Conservation (phyloP, 2,888 invertebrate species). For the Drepana falcataria region DNA sequence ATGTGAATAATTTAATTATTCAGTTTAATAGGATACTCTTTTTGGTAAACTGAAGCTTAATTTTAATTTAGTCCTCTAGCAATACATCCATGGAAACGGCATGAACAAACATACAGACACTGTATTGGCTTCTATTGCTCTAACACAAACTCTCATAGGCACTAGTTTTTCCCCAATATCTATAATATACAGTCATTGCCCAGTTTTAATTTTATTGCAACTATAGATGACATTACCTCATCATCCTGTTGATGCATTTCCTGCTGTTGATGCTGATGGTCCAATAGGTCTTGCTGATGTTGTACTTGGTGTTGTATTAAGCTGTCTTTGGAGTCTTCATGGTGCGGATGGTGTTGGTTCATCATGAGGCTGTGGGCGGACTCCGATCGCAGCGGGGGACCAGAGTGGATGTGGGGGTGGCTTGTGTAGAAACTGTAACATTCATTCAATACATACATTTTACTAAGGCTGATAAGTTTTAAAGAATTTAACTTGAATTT, state of each 20-base stretch:
- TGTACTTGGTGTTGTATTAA: constrained; percentile 70
- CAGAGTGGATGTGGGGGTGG: constrained; percentile 68
- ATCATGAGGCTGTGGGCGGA: constrained; percentile 66
- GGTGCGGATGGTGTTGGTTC: constrained; percentile 67
- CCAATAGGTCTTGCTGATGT: constrained; percentile 70
- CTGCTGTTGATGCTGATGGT: constrained; percentile 62
- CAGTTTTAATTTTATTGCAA: no score
- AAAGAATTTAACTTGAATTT: no score
- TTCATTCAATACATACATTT: constrained; percentile 1
- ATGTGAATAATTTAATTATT: no score
- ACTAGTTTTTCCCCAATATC: no score
- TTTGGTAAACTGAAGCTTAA: no score
- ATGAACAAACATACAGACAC: no score
- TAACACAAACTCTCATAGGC: no score
- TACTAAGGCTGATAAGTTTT: neutral
- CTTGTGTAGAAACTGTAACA: constrained; percentile 69
- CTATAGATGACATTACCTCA: constrained; percentile 40
- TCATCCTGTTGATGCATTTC: constrained; percentile 72
- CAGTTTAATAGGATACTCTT: no score
- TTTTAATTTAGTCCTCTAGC: no score
- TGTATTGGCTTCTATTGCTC: no score
- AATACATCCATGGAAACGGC: no score
- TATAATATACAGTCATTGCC: no score
- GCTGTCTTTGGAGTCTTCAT: constrained; percentile 73
- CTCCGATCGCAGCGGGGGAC: constrained; percentile 67